Conservation (phyloP, 2,888 invertebrate species). For the Chymomyza procnemis region DNA sequence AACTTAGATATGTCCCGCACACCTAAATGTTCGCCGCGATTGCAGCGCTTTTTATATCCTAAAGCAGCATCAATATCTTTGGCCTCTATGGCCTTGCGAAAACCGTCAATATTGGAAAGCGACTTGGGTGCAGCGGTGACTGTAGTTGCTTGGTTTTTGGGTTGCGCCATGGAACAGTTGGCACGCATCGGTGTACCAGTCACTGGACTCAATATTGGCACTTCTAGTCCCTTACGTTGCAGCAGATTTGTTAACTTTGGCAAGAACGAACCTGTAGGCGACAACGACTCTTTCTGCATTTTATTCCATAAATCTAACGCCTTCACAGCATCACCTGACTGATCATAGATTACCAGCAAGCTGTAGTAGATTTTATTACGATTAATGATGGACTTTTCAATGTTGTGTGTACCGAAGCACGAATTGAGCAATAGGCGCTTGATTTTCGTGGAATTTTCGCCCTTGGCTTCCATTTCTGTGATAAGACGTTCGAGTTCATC, state of each 20-base stretch:
- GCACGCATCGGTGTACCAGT: neutral
- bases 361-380: slow-evolving; percentile 87
- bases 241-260: slow-evolving; percentile 83
- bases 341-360: slow-evolving; percentile 86
- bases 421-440: slow-evolving; percentile 82
- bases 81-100: slow-evolving; percentile 78
- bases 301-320: slow-evolving; percentile 88
- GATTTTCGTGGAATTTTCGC: slow-evolving; percentile 81
- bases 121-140: slow-evolving; percentile 12
- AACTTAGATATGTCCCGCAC: slow-evolving; percentile 79
- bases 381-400: slow-evolving; percentile 86
- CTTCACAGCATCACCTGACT: slow-evolving; percentile 85
- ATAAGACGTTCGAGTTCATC: slow-evolving; percentile 82
- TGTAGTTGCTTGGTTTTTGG: slow-evolving; percentile 1
- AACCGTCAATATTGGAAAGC: slow-evolving; percentile 44
- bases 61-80: slow-evolving; percentile 80
- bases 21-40: slow-evolving; percentile 68
- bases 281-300: slow-evolving; percentile 89
- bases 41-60: slow-evolving; percentile 73
- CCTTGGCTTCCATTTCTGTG: slow-evolving; percentile 80
- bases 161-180: slow-evolving; percentile 32
- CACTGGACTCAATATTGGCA: slow-evolving; percentile 86
- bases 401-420: slow-evolving; percentile 83
- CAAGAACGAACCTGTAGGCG: slow-evolving; percentile 85
- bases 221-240: slow-evolving; percentile 81